These are phyloP conservation scores for Protobothrops flavoviridis DNA, from an alignment of 2,113 vertebrate genomes.

Conservation along the genomic window DNA sequence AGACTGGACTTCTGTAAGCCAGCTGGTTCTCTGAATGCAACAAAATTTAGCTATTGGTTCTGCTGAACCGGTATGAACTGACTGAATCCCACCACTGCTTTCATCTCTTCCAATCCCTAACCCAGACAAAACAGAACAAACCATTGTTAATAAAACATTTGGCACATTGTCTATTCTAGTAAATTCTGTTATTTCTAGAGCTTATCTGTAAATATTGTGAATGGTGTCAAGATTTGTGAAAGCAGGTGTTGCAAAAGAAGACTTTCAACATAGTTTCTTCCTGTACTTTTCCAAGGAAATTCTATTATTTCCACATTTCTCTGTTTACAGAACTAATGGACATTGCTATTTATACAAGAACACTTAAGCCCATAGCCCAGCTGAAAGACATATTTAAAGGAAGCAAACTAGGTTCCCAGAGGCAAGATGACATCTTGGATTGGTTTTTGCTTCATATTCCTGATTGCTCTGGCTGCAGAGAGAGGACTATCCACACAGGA, in stretches of 20 bases:
- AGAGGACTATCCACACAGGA: neutral
- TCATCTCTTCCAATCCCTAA: no score
- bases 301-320: neutral
- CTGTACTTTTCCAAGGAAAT: neutral
- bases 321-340: neutral
- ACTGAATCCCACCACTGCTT: no score
- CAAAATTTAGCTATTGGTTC: no score
- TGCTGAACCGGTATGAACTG: no score
- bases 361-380: neutral
- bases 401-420: neutral
- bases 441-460: neutral
- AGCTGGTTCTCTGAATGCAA: no score
- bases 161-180: neutral
- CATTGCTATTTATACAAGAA: neutral
- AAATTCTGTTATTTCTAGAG: neutral
- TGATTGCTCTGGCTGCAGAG: neutral
- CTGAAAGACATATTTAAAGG: neutral
- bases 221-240: neutral
- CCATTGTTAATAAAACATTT: neutral
- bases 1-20: no score
- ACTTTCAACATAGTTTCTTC: neutral
- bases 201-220: neutral
- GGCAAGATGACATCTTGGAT: neutral
- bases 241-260: neutral
- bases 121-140: no score